Evolutionary conservation across 2,888 invertebrate genomes (phyloP).

Genomic region (Harpalus rubripes): DNA sequence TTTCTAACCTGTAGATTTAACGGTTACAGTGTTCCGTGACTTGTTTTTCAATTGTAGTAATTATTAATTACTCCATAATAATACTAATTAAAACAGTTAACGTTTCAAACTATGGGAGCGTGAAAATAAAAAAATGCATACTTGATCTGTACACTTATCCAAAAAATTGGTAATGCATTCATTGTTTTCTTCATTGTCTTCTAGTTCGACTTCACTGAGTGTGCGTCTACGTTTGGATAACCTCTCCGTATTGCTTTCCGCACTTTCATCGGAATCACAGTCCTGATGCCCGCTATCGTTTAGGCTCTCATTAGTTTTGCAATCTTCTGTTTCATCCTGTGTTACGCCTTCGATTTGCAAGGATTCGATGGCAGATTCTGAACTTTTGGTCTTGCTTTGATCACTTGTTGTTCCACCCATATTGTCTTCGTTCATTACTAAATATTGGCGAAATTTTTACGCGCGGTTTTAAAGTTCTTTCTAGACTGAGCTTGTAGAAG

Average conservation of each 20-base stretch:
- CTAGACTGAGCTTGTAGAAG: constrained; percentile 26
- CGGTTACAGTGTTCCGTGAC: constrained; percentile 27
- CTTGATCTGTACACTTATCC: constrained; percentile 73
- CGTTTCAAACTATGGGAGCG: constrained; percentile 12
- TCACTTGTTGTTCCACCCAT: constrained; percentile 61
- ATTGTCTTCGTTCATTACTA: constrained; percentile 48
- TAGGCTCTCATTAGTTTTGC: constrained; percentile 46
- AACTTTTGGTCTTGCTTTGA: constrained; percentile 3
- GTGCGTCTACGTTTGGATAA: constrained; percentile 49
- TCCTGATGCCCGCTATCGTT: constrained; percentile 57
- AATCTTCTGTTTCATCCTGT: constrained; percentile 71
- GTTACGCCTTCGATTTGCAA: constrained; percentile 70
- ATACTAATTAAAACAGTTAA: constrained; percentile 38
- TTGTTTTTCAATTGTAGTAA: constrained; percentile 8
- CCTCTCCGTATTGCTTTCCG: constrained; percentile 4
- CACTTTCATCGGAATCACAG: constrained; percentile 27
- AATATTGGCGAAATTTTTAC: not conserved
- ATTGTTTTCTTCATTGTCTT: constrained; percentile 68
- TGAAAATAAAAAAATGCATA: constrained; percentile 69
- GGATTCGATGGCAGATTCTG: not conserved
- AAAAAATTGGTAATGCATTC: constrained; percentile 74
- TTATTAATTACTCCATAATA: constrained; percentile 38
- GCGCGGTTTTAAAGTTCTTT: constrained; percentile 7
- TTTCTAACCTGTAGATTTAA: constrained; percentile 32
- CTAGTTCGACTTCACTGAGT: constrained; percentile 48